Percentiles rank a stretch among this genome's conserved stretches.
Evolutionary conservation across 2,113 vertebrate species (phyloP).

Genomic region (Scomber colias): DNA sequence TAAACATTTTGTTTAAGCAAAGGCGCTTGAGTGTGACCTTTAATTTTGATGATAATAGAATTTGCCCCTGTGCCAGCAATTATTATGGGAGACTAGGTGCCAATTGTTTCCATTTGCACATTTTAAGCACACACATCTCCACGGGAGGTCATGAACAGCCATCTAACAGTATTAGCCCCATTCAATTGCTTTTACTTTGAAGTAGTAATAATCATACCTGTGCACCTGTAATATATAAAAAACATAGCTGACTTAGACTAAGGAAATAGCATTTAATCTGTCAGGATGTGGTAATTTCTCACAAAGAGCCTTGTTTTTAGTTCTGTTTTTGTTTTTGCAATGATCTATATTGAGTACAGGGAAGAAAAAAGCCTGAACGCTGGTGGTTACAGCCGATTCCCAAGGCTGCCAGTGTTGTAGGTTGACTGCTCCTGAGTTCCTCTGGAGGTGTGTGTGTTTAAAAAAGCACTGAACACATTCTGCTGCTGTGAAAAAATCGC

Average conservation of each 20-base stretch:
- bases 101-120: slow-evolving; percentile 53
- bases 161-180: slow-evolving; percentile 9
- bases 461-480: slow-evolving; percentile 65
- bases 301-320: slow-evolving; percentile 36
- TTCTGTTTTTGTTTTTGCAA: slow-evolving; percentile 35
- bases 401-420: slow-evolving; percentile 63
- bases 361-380: slow-evolving; percentile 36
- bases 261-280: slow-evolving; percentile 12
- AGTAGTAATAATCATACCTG: slow-evolving; percentile 18
- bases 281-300: slow-evolving; percentile 22
- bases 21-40: slow-evolving; percentile 29
- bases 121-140: slow-evolving; percentile 25
- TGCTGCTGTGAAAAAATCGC: slow-evolving; percentile 66
- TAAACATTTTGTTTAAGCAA: slow-evolving; percentile 11
- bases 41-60: slow-evolving; percentile 46
- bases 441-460: slow-evolving; percentile 61
- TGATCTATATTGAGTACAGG: slow-evolving; percentile 43
- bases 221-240: slow-evolving; percentile 9
- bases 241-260: neutral
- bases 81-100: slow-evolving; percentile 20
- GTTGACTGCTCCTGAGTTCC: slow-evolving; percentile 70
- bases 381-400: slow-evolving; percentile 65
- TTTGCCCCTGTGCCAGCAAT: slow-evolving; percentile 36
- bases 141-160: slow-evolving; percentile 40
- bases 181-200: slow-evolving; percentile 43